Evolutionary conservation across 2,113 vertebrate genomes (phyloP).

Genomic region (Hydropotes inermis): DNA sequence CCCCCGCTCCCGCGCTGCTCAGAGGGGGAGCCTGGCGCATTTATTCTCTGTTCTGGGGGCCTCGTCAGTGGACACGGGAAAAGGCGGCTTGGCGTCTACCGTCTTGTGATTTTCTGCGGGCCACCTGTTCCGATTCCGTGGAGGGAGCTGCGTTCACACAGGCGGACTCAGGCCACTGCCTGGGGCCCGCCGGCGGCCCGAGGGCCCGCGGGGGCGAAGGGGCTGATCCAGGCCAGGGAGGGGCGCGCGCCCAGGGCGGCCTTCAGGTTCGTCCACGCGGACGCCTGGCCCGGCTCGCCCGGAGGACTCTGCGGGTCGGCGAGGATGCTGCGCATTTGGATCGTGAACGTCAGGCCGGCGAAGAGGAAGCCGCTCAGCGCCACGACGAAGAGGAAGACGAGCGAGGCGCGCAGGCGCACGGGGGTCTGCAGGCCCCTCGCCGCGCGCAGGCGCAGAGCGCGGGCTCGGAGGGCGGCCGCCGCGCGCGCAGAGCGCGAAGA

Average conservation of each 20-base stretch:
- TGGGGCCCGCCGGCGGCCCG: rapidly evolving
- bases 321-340: neutral
- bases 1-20: no score
- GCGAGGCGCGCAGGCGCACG: rapidly evolving
- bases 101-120: rapidly evolving
- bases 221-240: conserved; percentile 9
- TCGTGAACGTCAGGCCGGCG: neutral
- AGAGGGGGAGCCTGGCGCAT: no score
- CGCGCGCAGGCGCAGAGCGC: neutral
- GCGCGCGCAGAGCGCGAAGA: conserved; percentile 84
- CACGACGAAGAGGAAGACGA: neutral
- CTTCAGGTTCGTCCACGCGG: neutral
- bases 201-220: neutral
- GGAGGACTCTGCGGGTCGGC: neutral
- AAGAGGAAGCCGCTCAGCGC: neutral
- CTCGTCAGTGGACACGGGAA: rapidly evolving
- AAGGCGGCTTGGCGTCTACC: neutral
- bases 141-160: rapidly evolving
- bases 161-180: neutral
- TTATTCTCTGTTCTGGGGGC: rapidly evolving
- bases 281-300: rapidly evolving
- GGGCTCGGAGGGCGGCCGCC: neutral
- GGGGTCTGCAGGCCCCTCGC: neutral
- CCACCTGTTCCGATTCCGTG: rapidly evolving
- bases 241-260: neutral